A percentile compares a stretch with the other conserved stretches of the same genome.
Evolutionary conservation across 2,797 vertebrate species (phyloP).

Genomic region (Micrastur ruficollis): DNA sequence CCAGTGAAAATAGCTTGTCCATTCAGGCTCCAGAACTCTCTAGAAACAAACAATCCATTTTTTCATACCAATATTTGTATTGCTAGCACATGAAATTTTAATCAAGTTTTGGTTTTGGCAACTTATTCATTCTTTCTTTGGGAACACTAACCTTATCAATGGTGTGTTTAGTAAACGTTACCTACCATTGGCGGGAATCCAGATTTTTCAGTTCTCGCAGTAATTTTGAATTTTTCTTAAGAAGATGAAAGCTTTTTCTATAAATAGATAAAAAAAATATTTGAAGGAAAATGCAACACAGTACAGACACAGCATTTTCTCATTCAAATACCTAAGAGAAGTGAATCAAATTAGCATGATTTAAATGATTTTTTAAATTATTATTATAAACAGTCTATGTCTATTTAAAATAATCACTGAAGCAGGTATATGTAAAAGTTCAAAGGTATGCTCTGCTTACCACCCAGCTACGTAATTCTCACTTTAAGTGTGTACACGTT

Average conservation of each 20-base stretch:
- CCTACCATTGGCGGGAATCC: slow-evolving; percentile 97
- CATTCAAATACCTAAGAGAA: background rate
- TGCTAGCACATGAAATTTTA: background rate
- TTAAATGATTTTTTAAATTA: background rate
- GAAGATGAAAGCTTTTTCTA: slow-evolving; percentile 95
- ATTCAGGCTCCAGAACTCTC: background rate
- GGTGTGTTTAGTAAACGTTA: background rate
- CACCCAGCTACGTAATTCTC: rapidly evolving
- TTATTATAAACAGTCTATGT: background rate
- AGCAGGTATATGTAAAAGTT: background rate
- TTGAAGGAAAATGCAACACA: background rate
- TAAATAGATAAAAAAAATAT: slow-evolving; percentile 27
- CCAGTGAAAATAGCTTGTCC: background rate
- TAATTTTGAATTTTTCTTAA: slow-evolving; percentile 98
- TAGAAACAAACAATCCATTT: background rate
- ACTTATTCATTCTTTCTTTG: background rate
- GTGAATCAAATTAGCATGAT: background rate
- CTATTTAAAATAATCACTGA: background rate
- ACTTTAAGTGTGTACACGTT: rapidly evolving
- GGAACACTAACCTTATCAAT: background rate
- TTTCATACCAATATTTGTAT: background rate
- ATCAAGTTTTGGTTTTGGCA: background rate
- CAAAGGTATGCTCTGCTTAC: background rate
- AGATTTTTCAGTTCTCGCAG: slow-evolving; percentile 96
- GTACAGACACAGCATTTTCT: background rate